Evolutionary conservation across 92 coral and sea anemone species (phyloP), one percentile per base, ranked within the genome.

Genomic region (Parazoanthus darwini): DNA sequence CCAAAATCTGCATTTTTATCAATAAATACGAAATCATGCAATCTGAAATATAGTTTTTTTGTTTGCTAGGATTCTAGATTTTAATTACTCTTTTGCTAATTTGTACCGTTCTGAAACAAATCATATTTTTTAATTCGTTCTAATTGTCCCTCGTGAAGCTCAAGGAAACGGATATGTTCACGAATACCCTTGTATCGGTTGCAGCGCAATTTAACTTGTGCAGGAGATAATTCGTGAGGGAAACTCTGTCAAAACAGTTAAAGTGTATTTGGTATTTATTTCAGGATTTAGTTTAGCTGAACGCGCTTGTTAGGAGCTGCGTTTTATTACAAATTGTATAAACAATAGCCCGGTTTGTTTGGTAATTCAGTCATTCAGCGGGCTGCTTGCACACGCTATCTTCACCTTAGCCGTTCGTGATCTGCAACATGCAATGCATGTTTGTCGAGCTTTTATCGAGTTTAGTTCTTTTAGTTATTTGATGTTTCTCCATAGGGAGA

Each of bases 331-430:
- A 84, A 38, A 44, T 48, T 84, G 67, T 84, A 46, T 36, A 84
- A 84, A 70, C 78, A 84, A 84, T 23, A 71, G 78, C 8, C 1
- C 25, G 16, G 66, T 71, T 70, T 84, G 87, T 84, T 84, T 84
- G 78, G 78, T 71, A 84, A 84, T 42, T 36, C 87, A 48, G 39
- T 3, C 43, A 43, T 83, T 68, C 63, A 68, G 51, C 29, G 6
- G 3, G 39, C 78, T 7, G 77, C 14, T 37, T 16, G 77, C 9
- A 84, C 87, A 84, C 87, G 87, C 87, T 70, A 84, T 84, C 67
- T 84, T 84, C 51, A 25, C 59, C 15, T 6, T 38, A 15, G 59
- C 76, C 77, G 58, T 66, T 42, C 75, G 65, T 26, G 72, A 66
- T 44, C 38, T 9, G 42, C 20, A 65, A 70, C 85, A 16, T 54